Percentiles rank a stretch among this genome's conserved stretches.
These are phyloP conservation scores for Rhabditoides inermis DNA, from an alignment of 2,888 invertebrate genomes.

Conservation along the genomic window DNA sequence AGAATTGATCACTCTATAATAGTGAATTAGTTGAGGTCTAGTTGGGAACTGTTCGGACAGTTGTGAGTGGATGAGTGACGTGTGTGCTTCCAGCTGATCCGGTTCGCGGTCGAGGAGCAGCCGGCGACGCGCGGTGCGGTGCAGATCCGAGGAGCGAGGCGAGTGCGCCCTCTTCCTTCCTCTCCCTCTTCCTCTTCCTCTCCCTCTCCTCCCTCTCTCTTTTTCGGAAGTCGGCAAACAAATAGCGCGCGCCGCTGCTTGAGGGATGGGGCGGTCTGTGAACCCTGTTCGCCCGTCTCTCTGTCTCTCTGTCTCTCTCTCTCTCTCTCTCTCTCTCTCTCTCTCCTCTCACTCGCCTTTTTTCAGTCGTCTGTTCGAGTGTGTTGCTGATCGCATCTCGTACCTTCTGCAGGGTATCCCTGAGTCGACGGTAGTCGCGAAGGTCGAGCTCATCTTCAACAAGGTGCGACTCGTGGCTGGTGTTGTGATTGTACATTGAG, in stretches of 20 bases:
- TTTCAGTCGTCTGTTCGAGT: not conserved
- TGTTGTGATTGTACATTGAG: conserved; percentile 3
- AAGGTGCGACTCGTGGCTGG: no score
- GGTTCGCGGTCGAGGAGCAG: no score
- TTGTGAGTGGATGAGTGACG: not conserved
- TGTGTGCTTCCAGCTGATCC: conserved; percentile 8
- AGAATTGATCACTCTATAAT: no score
- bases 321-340: conserved; percentile 1
- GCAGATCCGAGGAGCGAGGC: conserved; percentile 12
- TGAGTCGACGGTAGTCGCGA: not conserved
- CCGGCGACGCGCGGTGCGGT: conserved; percentile 6
- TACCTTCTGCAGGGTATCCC: not conserved
- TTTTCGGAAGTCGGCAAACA: no score
- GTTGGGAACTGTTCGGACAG: not conserved
- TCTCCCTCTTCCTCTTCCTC: not conserved
- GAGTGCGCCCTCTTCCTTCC: conserved; percentile 1
- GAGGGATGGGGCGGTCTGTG: no score
- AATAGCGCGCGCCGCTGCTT: no score
- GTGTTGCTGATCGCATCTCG: conserved; percentile 11
- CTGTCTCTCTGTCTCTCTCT: not conserved
- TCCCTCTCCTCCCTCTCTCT: not conserved
- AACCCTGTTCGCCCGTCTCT: not conserved
- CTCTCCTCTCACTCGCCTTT: not conserved
- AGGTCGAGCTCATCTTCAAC: no score
- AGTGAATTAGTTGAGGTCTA: not conserved